These are phyloP conservation scores for Caradrina kadenii DNA, from an alignment of 2,888 invertebrate genomes.

Conservation along the genomic window DNA sequence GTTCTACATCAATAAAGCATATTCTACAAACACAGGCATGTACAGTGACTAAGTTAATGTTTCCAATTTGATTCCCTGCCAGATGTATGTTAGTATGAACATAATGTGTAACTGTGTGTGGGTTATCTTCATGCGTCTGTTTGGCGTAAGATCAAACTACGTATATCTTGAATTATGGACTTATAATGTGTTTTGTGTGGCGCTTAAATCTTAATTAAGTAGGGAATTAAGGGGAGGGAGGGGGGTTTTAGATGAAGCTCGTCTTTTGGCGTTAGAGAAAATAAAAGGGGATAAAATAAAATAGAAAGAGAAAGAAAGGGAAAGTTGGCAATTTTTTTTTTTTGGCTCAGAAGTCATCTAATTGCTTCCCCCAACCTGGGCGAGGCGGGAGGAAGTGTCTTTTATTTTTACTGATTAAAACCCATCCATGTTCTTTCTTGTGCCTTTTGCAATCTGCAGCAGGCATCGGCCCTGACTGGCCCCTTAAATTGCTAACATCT, in stretches of 20 bases:
- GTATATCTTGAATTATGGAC: constrained; percentile 51
- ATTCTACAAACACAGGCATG: constrained; percentile 40
- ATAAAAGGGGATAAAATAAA: too few species aligned
- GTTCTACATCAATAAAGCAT: constrained; percentile 51
- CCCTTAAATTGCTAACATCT: too few species aligned
- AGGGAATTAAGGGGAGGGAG: not conserved
- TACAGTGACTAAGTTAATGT: constrained; percentile 57
- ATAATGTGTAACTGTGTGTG: constrained; percentile 58
- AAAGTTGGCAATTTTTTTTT: too few species aligned
- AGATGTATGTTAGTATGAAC: constrained; percentile 59
- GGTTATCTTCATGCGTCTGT: constrained; percentile 57
- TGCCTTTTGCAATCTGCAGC: too few species aligned
- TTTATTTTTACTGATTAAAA: too few species aligned
- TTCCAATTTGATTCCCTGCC: constrained; percentile 66
- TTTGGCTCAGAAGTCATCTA: too few species aligned
- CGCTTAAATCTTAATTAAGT: constrained; percentile 4
- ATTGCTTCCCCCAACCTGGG: too few species aligned
- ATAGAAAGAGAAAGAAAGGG: too few species aligned
- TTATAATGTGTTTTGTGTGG: constrained; percentile 54
- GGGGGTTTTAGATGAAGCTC: not conserved
- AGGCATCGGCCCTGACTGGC: too few species aligned
- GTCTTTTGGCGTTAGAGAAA: too few species aligned
- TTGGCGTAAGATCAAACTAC: constrained; percentile 63
- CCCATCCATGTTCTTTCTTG: too few species aligned
- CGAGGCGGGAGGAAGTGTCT: too few species aligned